Evolutionary conservation across 2,113 vertebrate genomes (phyloP), one percentile per base, ranked within the genome.

Genomic region (Archilochus colubris): DNA sequence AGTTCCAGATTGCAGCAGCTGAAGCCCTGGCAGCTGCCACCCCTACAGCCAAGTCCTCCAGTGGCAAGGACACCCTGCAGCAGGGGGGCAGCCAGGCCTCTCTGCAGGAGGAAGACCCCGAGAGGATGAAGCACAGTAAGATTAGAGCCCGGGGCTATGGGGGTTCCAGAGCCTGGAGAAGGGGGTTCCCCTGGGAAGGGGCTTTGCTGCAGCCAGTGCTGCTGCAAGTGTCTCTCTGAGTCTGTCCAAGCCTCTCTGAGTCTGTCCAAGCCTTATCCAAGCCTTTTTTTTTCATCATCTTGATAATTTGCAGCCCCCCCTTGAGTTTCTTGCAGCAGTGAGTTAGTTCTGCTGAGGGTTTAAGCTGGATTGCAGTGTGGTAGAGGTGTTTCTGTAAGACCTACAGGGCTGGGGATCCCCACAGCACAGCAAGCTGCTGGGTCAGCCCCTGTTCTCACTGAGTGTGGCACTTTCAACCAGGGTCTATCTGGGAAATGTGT

Each of bases 81-180:
- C 95, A 97, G 58, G 40, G 92, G 61, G 68, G 91, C 97, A 91
- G 97, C 98, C 80, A 98, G 12, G 92, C 97, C 38, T 95, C 97
- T 0, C 97, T 96, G 23, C 98, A 98, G 3, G 99, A 99, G 57
- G 99, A 99, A 93, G 99, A 99, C 91, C 98, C 99, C 0, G 99
- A 99, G 94, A 98, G 99, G 93, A 99, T 98, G 97, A 99, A 97
- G 98, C 99, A 99, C 98, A 99, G 99, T 99, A 99, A 99, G 99
- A 98, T 86, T 92, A 97, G 96, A 96, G 86, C 59, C 82, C 1
- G 62, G 66, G 89, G 82, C 76, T 91, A 1, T 0, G 1, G n/a
- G 84, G 86, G 11, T 46, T 81, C 20, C 4, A 64, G 62, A 86
- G 38, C 53, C 36, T 8, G 2, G 80, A 72, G 46, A 2, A 20